phyloP scores from a whole-genome alignment of 2,888 invertebrate species.

The Thelaira solivaga region DNA sequence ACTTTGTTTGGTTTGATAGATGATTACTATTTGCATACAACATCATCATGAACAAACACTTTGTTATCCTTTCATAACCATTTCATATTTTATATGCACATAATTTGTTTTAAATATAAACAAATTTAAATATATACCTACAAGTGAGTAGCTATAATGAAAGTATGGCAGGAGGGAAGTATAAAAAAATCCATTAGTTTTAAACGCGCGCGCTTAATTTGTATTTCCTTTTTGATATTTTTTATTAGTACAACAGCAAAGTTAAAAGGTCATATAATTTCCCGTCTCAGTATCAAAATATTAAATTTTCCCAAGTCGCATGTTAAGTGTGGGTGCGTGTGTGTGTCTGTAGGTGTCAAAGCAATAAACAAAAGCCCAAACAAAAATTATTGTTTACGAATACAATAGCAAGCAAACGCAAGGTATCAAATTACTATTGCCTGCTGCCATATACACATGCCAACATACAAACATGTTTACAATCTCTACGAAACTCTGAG shows the following conservation, averaged over 20 bases:
- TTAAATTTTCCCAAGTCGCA: conserved; percentile 5
- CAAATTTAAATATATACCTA: conserved; percentile 43
- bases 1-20: conserved; percentile 22
- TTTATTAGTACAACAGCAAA: not conserved
- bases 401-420: conserved; percentile 16
- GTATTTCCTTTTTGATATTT: conserved; percentile 13
- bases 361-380: not conserved
- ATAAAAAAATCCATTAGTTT: conserved; percentile 38
- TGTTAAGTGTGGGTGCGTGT: not conserved
- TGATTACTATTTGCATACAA: conserved; percentile 39
- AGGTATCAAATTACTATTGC: conserved; percentile 10
- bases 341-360: conserved; percentile 31
- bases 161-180: not conserved
- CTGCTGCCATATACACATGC: not conserved
- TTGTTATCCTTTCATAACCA: conserved; percentile 21
- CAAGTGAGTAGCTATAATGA: not conserved
- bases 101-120: conserved; percentile 60
- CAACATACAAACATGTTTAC: no score
- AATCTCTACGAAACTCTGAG: no score
- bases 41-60: conserved; percentile 11
- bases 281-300: not conserved
- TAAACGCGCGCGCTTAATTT: conserved; percentile 19
- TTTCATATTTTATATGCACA: conserved; percentile 44
- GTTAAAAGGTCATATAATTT: conserved; percentile 45
- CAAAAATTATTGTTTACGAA: not conserved